Evolutionary conservation across 2,113 vertebrate species (phyloP).

Genomic region (Xiphophorus maculatus): DNA sequence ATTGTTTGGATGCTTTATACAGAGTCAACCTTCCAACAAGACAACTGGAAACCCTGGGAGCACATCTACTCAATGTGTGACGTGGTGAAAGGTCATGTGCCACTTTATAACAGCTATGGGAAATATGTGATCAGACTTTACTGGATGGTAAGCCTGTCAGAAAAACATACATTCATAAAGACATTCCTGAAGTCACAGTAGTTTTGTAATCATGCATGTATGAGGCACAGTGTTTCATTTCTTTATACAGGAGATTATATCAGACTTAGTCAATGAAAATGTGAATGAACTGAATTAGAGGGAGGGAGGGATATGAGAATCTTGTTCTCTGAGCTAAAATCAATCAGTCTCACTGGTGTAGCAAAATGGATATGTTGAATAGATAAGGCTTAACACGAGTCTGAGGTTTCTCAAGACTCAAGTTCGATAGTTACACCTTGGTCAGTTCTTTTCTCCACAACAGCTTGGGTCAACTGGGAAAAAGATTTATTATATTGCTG

Average conservation of each 20-base stretch:
- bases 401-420: conserved; percentile 40
- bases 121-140: conserved; percentile 92
- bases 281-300: conserved; percentile 8
- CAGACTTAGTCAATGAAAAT: conserved; percentile 29
- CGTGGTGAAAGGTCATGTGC: conserved; percentile 80
- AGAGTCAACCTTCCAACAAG: conserved; percentile 56
- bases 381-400: conserved; percentile 59
- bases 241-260: conserved; percentile 18
- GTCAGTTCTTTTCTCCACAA: not conserved
- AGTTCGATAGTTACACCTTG: conserved; percentile 24
- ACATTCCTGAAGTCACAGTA: not conserved
- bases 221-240: conserved; percentile 4
- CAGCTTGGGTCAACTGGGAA: conserved; percentile 35
- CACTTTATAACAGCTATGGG: conserved; percentile 89
- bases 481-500: not conserved
- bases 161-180: conserved; percentile 1
- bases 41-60: conserved; percentile 91
- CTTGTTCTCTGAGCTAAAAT: conserved; percentile 57
- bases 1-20: conserved; percentile 84
- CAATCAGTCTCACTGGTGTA: conserved; percentile 56
- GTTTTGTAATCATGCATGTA: conserved; percentile 6
- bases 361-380: conserved; percentile 57
- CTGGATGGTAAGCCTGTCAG: conserved; percentile 89
- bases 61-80: conserved; percentile 94
- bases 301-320: conserved; percentile 29